Conservation (phyloP, 2,113 vertebrate species). For the Stegostoma tigrinum region DNA sequence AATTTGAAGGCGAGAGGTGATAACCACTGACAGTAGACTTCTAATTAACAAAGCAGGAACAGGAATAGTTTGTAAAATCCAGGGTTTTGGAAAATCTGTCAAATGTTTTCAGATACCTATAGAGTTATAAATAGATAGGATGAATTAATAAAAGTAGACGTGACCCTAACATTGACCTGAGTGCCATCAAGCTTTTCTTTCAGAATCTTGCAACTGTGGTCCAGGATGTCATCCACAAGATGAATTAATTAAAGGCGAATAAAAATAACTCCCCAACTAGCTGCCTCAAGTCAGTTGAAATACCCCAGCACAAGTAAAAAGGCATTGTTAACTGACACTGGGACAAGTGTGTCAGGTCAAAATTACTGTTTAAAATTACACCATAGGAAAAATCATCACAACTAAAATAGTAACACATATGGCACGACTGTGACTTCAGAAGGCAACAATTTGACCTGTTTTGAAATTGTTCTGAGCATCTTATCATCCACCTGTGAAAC, state of each 20-base stretch:
- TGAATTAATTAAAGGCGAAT: not conserved
- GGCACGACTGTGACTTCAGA: slow-evolving; percentile 17
- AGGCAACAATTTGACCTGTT: slow-evolving; percentile 28
- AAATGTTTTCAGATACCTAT: not conserved
- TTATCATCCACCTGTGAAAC: not conserved
- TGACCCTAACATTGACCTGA: slow-evolving; percentile 6
- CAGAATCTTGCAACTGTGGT: not conserved
- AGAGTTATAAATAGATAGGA: not conserved
- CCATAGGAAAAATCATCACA: not conserved
- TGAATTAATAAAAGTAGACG: not conserved
- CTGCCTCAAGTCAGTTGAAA: not conserved
- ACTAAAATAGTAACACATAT: slow-evolving; percentile 31
- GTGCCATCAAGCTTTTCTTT: not conserved
- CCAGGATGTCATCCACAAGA: not conserved
- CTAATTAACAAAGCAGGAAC: not conserved
- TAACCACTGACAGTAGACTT: not conserved
- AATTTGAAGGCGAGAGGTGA: not conserved
- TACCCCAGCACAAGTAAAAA: not conserved
- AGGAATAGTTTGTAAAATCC: not conserved
- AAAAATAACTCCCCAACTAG: slow-evolving; percentile 2
- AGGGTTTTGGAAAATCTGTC: not conserved
- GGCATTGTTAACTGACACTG: not conserved
- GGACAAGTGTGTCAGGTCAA: slow-evolving; percentile 36
- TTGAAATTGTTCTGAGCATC: not conserved
- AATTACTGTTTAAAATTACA: slow-evolving; percentile 33